These are phyloP conservation scores for Ageneiosus marmoratus DNA, from an alignment of 2,113 vertebrate genomes.

Conservation along the genomic window DNA sequence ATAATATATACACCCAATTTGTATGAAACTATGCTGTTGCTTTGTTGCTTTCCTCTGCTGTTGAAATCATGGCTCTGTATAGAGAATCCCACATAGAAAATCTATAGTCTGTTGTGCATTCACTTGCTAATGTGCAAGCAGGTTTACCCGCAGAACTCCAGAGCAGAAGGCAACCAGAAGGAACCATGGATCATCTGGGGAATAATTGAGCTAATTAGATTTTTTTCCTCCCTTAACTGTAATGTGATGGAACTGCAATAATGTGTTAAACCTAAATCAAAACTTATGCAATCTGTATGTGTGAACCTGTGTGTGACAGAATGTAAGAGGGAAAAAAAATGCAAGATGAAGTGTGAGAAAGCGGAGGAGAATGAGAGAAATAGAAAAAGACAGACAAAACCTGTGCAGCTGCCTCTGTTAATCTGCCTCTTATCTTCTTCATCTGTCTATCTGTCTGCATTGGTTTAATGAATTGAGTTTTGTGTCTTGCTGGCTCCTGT, in stretches of 20 bases:
- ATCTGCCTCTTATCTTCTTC: constrained; percentile 69
- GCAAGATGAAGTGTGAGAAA: neutral
- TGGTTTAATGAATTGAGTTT: constrained; percentile 73
- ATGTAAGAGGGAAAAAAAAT: neutral
- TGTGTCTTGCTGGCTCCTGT: constrained; percentile 59
- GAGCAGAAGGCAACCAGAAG: neutral
- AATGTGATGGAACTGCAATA: neutral
- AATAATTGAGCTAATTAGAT: neutral
- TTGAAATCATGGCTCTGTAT: neutral
- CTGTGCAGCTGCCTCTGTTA: constrained; percentile 68
- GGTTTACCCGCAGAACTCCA: neutral
- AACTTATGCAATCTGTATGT: neutral
- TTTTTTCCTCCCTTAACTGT: neutral
- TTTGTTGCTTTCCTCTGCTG: neutral
- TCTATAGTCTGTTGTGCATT: neutral
- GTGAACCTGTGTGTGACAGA: neutral
- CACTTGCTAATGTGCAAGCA: neutral
- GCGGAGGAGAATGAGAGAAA: constrained; percentile 28
- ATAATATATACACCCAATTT: too few species aligned
- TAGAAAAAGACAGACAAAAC: constrained; percentile 54
- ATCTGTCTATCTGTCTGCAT: constrained; percentile 69
- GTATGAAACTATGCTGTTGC: neutral
- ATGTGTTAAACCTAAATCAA: neutral
- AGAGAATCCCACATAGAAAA: neutral
- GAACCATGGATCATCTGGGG: neutral